phyloP scores from a whole-genome alignment of 2,888 invertebrate genomes.

The Yponomeuta evonymella region DNA sequence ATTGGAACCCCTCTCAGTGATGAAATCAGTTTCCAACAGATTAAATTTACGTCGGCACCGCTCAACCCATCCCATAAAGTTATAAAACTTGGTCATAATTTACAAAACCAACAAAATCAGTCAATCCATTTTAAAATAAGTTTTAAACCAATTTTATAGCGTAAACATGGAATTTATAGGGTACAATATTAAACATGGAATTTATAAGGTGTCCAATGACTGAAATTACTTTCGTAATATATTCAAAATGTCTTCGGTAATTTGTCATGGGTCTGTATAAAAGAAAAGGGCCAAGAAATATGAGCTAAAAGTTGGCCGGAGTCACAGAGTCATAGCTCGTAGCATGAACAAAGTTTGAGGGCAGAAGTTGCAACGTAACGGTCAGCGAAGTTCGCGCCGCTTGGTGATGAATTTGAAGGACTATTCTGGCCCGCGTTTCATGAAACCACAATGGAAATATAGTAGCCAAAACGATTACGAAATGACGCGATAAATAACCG shows the following conservation, averaged over 20 bases:
- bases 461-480: too few species aligned
- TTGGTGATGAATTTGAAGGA: not conserved
- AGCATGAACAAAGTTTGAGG: slow-evolving; percentile 9
- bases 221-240: not conserved
- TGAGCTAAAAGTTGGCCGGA: not conserved
- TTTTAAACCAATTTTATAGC: not conserved
- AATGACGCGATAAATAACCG: too few species aligned
- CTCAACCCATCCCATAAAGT: not conserved
- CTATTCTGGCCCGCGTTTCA: not conserved
- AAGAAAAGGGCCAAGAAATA: not conserved
- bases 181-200: not conserved
- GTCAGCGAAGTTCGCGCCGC: slow-evolving; percentile 2
- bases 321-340: slow-evolving; percentile 2
- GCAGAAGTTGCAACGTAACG: not conserved
- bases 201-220: not conserved
- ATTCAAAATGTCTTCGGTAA: not conserved
- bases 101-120: not conserved
- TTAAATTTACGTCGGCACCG: not conserved
- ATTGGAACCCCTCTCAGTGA: not conserved
- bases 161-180: not conserved
- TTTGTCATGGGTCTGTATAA: not conserved
- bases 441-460: too few species aligned
- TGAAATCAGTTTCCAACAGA: not conserved
- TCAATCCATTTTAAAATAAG: not conserved
- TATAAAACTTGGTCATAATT: not conserved